Evolutionary conservation across 2,888 invertebrate genomes (phyloP), one percentile per base, ranked within the genome.

Genomic region (Polydesmus complanatus): DNA sequence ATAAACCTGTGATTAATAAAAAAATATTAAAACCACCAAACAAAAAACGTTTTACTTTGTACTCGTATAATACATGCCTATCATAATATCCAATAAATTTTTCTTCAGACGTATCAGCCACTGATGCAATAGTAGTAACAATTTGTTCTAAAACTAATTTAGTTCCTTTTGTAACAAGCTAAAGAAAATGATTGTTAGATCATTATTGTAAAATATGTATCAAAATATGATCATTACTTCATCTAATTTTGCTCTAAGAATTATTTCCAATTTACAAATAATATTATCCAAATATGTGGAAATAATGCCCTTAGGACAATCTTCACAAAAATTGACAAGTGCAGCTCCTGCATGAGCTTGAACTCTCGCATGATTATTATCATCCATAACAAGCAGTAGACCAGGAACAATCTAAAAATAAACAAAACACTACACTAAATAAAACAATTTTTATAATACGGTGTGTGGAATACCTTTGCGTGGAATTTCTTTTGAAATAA

Each of bases 281-380:
- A 98, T 85, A 23, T 83, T 84, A 69, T 94, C 88, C 64, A 98
- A 80, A 73, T 98, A 97, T 65, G 84, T 85, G 11, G 86, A 86
- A 64, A 98, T 78, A 68, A 97, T 92, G 68, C 84, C 81, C 74
- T 97, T 96, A 0, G 97, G 95, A 74, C 97, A 97, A 75, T 97
- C 97, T 78, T 98, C 98, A 70, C 94, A 93, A 77, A 99, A 99
- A 78, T 98, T 99, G 1, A 99, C 97, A 65, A 98, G 79, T 55
- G 98, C 98, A 58, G 98, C 97, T 54, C 95, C 84, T 54, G 85
- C 84, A 73, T 86, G 85, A 63, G 89, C 88, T 78, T 91, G 89
- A 64, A 98, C 97, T 67, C 98, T 81, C 0, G 97, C 96, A 75
- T 92, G 90, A 5, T 80, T 83, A 69, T 88, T 85, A 73, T 97